phyloP scores from a whole-genome alignment of 2,797 vertebrate species.

The Sebastes variabilis region DNA sequence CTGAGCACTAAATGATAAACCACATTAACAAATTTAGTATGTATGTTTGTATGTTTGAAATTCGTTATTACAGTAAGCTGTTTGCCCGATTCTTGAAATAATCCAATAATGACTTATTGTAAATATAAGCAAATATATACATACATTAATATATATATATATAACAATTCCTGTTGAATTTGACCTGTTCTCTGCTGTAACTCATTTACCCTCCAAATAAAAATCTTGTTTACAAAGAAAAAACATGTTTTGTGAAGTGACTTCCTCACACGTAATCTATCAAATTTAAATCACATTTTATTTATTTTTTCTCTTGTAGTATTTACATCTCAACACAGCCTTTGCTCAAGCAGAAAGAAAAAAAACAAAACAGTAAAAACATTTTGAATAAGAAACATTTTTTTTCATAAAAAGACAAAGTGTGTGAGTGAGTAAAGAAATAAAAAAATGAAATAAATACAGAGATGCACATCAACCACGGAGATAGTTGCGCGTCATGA shows the following conservation, averaged over 20 bases:
- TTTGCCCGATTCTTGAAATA: background rate
- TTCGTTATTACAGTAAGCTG: background rate
- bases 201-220: conserved; percentile 62
- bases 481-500: background rate
- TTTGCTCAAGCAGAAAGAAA: conserved; percentile 15
- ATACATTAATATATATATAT: conserved; percentile 63
- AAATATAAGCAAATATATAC: conserved; percentile 61
- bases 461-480: conserved; percentile 20
- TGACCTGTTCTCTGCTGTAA: conserved; percentile 65
- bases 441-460: conserved; percentile 63
- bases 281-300: conserved; percentile 51
- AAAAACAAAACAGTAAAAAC: conserved; percentile 20
- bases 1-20: background rate
- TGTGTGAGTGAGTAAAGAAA: background rate
- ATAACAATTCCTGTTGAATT: conserved; percentile 44
- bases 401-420: conserved; percentile 7
- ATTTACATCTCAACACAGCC: conserved; percentile 32
- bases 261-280: background rate
- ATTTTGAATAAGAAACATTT: background rate
- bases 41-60: background rate
- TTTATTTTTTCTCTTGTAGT: conserved; percentile 26
- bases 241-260: background rate
- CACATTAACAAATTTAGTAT: background rate
- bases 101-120: conserved; percentile 52
- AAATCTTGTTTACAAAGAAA: conserved; percentile 31